Evolutionary conservation across 1,140 invertebrate genomes (phyloP).

Genomic region (Dinothrombium tinctorium): DNA sequence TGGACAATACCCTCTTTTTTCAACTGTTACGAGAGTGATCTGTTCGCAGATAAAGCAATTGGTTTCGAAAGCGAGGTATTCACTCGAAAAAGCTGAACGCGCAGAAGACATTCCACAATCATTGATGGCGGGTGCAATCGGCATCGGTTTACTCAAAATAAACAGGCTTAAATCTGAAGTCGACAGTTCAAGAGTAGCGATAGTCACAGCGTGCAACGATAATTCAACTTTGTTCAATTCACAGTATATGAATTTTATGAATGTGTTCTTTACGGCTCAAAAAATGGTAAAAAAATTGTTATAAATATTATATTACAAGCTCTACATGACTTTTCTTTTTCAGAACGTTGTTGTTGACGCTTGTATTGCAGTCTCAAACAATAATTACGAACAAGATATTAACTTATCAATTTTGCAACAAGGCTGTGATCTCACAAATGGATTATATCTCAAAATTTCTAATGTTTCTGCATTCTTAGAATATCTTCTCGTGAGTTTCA

Average conservation of each 20-base stretch:
- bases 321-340: too few relatives aligned
- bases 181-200: constrained; percentile 5
- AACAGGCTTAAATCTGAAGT: constrained; percentile 1
- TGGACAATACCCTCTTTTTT: constrained; percentile 77
- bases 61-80: background rate
- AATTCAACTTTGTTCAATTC: constrained; percentile 27
- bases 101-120: background rate
- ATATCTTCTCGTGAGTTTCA: too few relatives aligned
- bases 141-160: constrained; percentile 70
- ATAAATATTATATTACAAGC: too few relatives aligned
- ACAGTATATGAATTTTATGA: constrained; percentile 97
- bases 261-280: constrained; percentile 85
- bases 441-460: constrained; percentile 39
- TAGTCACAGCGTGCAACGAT: constrained; percentile 5
- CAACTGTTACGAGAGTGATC: constrained; percentile 50
- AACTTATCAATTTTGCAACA: constrained; percentile 16
- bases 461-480: constrained; percentile 40
- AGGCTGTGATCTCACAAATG: constrained; percentile 79
- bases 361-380: too few relatives aligned
- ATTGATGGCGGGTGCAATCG: constrained; percentile 55
- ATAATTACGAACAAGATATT: constrained; percentile 61
- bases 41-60: constrained; percentile 39
- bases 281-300: constrained; percentile 54
- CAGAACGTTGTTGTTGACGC: too few relatives aligned
- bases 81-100: background rate